phyloP scores from a whole-genome alignment of 2,888 invertebrate genomes.

The Drosophila emarginata region DNA sequence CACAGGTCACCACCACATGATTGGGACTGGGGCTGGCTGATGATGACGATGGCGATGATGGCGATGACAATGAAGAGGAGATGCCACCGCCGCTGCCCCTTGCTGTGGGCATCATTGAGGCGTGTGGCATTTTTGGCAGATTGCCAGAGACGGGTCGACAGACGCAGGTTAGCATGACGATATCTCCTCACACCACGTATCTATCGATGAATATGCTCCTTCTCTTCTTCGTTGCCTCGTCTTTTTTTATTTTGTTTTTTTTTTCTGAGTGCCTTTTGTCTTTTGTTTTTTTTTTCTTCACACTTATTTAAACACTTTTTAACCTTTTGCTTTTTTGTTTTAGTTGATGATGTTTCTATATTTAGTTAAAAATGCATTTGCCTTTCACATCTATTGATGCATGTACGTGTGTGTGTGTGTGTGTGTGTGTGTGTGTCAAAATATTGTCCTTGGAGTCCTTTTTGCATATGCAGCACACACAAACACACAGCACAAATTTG shows the following conservation, averaged over 20 bases:
- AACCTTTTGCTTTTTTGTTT: neutral
- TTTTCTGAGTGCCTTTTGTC: too few species aligned
- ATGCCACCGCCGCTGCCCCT: slow-evolving; percentile 33
- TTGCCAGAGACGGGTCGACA: slow-evolving; percentile 83
- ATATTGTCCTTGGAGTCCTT: slow-evolving; percentile 45
- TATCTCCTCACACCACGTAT: neutral
- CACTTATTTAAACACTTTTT: slow-evolving; percentile 31
- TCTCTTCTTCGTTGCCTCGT: slow-evolving; percentile 8
- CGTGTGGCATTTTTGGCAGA: slow-evolving; percentile 82
- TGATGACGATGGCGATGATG: slow-evolving; percentile 37
- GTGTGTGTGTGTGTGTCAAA: slow-evolving; percentile 12
- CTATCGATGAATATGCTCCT: too few species aligned
- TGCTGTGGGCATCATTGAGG: slow-evolving; percentile 76
- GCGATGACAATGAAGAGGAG: neutral
- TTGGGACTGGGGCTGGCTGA: slow-evolving; percentile 38
- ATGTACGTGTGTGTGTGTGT: too few species aligned
- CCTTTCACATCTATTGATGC: slow-evolving; percentile 20
- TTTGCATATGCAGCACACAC: slow-evolving; percentile 34
- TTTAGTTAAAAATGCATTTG: slow-evolving; percentile 58
- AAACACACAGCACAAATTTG: slow-evolving; percentile 57
- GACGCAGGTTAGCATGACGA: slow-evolving; percentile 81
- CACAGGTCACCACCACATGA: slow-evolving; percentile 80
- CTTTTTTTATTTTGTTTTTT: slow-evolving; percentile 21
- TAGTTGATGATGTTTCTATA: slow-evolving; percentile 27
- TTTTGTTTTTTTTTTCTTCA: slow-evolving; percentile 19